Evolutionary conservation across 2,888 invertebrate species (phyloP), one percentile per base, ranked within the genome.

Genomic region (Choristoneura rosaceana): DNA sequence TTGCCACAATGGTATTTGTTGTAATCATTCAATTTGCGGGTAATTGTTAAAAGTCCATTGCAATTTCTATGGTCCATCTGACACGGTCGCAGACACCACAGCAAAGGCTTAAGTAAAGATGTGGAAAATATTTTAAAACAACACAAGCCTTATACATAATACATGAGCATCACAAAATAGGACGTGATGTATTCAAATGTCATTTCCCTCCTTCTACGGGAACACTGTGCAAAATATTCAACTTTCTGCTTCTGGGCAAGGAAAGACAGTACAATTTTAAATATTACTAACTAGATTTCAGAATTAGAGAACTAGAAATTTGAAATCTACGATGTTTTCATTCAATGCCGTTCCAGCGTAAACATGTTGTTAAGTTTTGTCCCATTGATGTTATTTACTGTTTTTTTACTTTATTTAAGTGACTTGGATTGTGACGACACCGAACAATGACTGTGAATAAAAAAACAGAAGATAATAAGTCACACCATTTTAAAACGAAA

Each of bases 11-110:
- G 67, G 80, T 82, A 80, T 85, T 87, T 81, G 84, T 85, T 82
- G 82, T 85, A 88, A 90, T 89, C 87, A 82, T 85, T 80, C 85
- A 88, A 88, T 90, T 87, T 82, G 85, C 78, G 60, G 66, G 17
- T 71, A 75, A 75, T 76, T 70, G 73, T 73, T 70, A 60, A 50
- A 70, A 45, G 55, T 47, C 12, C 61, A 52, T 63, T 62, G 71
- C 38, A 55, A 69, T 65, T 71, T 71, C 79, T 79, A 78, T 83
- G 80, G 78, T 80, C 76, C 73, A 74, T 75, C 70, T 47, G 73
- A 76, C 75, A 79, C 73, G 77, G 77, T 62, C 65, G 74, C 52
- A 52, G 52, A 52, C 15, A 17, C 52, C 17, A 17, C 52, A 15
- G 52, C 17, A 52, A 70, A 59, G 59, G 34, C 43, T 34, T n/a